phyloP scores from a whole-genome alignment of 2,113 vertebrate genomes.

The Lethenteron camtschaticum region DNA sequence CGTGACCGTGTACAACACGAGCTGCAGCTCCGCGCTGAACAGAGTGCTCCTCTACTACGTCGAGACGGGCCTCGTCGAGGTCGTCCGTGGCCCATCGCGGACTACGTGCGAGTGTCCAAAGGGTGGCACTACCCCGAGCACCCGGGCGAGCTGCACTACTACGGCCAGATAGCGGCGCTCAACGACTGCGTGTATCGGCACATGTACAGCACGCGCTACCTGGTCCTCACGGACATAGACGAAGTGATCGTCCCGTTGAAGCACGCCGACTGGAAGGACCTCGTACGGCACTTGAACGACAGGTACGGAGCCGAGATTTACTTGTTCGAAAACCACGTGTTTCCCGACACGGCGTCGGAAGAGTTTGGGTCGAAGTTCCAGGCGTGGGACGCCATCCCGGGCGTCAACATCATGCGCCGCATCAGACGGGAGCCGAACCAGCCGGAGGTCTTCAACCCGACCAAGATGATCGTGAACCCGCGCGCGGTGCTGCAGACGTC shows the following conservation, averaged over 20 bases:
- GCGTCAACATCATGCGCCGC: constrained; percentile 10
- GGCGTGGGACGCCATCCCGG: not conserved
- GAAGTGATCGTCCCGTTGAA: constrained; percentile 9
- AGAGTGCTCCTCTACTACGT: too few species aligned
- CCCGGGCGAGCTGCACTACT: not conserved
- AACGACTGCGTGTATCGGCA: constrained; percentile 7
- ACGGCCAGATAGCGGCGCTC: not conserved
- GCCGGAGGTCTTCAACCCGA: constrained; percentile 11
- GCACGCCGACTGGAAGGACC: constrained; percentile 7
- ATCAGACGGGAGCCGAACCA: constrained; percentile 11
- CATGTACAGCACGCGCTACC: not conserved
- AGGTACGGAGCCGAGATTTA: too few species aligned
- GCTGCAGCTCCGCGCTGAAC: too few species aligned
- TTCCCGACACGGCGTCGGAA: too few species aligned
- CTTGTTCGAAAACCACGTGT: too few species aligned
- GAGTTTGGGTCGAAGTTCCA: too few species aligned
- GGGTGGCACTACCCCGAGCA: too few species aligned
- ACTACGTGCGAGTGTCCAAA: too few species aligned
- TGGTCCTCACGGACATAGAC: constrained; percentile 5
- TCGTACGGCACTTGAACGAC: constrained; percentile 6
- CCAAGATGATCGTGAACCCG: constrained; percentile 22
- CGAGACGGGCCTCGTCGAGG: too few species aligned
- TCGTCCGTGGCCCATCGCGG: too few species aligned
- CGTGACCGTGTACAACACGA: too few species aligned
- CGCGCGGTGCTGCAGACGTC: constrained; percentile 10